phyloP scores from a whole-genome alignment of 2,888 invertebrate species.

The Lasioglossum villosulum region DNA sequence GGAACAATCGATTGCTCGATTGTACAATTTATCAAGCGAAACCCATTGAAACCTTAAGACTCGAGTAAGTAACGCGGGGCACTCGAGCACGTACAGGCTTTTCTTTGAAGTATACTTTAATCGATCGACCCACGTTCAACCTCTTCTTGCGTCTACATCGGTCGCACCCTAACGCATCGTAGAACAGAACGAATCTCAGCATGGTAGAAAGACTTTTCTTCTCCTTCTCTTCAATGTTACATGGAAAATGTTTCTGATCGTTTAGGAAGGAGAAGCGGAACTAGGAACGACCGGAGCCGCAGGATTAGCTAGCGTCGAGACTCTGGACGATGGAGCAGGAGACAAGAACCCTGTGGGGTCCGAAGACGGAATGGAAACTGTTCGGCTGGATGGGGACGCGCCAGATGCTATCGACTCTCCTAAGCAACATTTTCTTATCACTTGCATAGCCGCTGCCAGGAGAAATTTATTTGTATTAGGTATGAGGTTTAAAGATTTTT shows the following conservation, averaged over 20 bases:
- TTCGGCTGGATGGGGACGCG: conserved; percentile 87
- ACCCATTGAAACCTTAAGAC: conserved; percentile 34
- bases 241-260: background rate
- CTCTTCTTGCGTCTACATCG: background rate
- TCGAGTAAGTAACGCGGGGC: conserved; percentile 8
- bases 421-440: conserved; percentile 76
- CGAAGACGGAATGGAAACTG: conserved; percentile 91
- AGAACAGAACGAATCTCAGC: background rate
- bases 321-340: conserved; percentile 90
- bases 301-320: conserved; percentile 93
- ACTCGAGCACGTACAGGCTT: conserved; percentile 49
- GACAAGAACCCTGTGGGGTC: conserved; percentile 86
- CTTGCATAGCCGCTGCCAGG: conserved; percentile 75
- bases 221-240: background rate
- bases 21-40: conserved; percentile 14
- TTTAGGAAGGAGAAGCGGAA: conserved; percentile 85
- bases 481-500: background rate
- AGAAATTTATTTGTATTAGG: conserved; percentile 87
- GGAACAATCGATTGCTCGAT: background rate
- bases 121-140: conserved; percentile 7
- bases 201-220: background rate
- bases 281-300: conserved; percentile 87
- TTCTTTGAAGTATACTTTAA: conserved; percentile 22
- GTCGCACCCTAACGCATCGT: background rate
- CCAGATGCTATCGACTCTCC: conserved; percentile 80